Evolutionary conservation across 2,888 invertebrate genomes (phyloP), one percentile per base, ranked within the genome.

Genomic region (Nasonia oneida): DNA sequence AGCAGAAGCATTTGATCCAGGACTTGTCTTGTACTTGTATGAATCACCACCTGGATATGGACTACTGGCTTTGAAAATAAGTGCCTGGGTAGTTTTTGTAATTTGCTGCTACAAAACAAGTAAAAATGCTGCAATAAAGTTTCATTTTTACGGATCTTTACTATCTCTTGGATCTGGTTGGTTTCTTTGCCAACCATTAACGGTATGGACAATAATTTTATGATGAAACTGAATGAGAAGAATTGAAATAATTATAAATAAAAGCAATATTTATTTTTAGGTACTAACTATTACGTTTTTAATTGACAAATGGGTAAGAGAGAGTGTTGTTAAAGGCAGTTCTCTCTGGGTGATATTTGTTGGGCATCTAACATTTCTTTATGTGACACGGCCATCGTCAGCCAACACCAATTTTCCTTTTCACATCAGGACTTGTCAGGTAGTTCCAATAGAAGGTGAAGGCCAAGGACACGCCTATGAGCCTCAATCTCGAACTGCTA

Each of bases 21-120:
- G 98, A 2, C 95, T 97, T 93, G 98, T 99, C 0, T 92, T 98
- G 15, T 98, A 98, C 91, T 93, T 98, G 2, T 98, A 98, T 91
- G 98, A 99, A 94, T 98, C 98, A 70, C 97, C 97, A 0, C 97
- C 98, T 0, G 98, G 98, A 0, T 97, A 98, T 90, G 96, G 96
- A 0, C 94, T 98, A 8, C 96, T 98, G 14, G 94, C 95, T 4
- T 93, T 98, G 80, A 95, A 98, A 71, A 93, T 97, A 0, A 90
- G 96, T 0, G 97, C 97, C 0, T 98, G 98, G 98, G 94, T 96
- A 86, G 96, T 98, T 94, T 98, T 98, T 87, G 88, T 90, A 5
- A 73, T 87, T 80, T 91, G 91, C 90, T 94, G 95, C 79, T 95
- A 95, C 89, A 92, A 88, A 79, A 92, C 92, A 0, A 89, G 90